Evolutionary conservation across 1,140 invertebrate genomes (phyloP).

Genomic region (Aphidius gifuensis): DNA sequence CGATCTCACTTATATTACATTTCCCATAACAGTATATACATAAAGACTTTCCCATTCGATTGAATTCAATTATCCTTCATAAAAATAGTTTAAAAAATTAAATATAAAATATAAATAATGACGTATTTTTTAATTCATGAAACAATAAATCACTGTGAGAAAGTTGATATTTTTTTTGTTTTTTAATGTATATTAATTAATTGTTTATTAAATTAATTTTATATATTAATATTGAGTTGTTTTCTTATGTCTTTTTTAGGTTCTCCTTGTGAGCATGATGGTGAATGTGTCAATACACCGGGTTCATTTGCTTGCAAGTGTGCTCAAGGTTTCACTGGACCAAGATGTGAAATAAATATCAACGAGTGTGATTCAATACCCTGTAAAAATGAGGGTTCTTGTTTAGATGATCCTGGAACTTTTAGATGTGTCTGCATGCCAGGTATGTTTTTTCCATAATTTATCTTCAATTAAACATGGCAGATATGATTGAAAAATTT

Average conservation of each 20-base stretch:
- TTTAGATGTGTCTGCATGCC: constrained; percentile 96
- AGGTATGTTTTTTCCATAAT: constrained; percentile 62
- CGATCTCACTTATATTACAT: constrained; percentile 10
- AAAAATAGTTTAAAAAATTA: constrained; percentile 3
- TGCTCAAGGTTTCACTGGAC: constrained; percentile 86
- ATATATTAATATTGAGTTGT: constrained; percentile 8
- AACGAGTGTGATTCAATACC: constrained; percentile 95
- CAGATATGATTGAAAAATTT: neutral
- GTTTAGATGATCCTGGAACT: constrained; percentile 89
- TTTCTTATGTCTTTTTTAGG: constrained; percentile 55
- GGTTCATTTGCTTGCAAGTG: constrained; percentile 92
- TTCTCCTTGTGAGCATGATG: constrained; percentile 88
- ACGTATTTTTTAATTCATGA: too few relatives aligned
- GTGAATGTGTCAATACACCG: constrained; percentile 91
- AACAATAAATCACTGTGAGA: constrained; percentile 14
- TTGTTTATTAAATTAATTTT: neutral
- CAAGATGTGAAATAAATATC: constrained; percentile 86
- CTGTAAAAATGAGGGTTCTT: constrained; percentile 91
- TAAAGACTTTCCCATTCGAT: constrained; percentile 26
- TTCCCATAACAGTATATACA: constrained; percentile 21
- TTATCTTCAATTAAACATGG: neutral
- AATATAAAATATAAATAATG: constrained; percentile 7
- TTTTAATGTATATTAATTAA: neutral
- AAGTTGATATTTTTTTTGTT: constrained; percentile 7
- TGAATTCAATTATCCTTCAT: constrained; percentile 22